Evolutionary conservation across 2,113 vertebrate genomes (phyloP).

Genomic region (Amia ocellicauda): DNA sequence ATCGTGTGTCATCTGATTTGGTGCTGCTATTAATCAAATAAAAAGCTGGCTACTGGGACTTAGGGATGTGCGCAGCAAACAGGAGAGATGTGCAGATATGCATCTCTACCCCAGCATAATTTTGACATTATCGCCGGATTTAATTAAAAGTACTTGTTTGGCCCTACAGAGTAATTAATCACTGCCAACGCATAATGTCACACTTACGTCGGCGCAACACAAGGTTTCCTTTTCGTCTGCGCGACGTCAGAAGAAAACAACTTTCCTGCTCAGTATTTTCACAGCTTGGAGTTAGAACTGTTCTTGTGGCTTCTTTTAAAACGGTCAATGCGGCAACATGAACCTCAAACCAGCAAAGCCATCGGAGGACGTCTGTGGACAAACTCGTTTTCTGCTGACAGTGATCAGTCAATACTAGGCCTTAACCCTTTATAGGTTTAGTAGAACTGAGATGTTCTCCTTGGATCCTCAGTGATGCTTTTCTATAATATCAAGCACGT

Average conservation of each 20-base stretch:
- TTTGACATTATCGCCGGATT: constrained; percentile 26
- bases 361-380: too few species aligned
- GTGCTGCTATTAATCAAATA: constrained; percentile 37
- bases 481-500: too few species aligned
- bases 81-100: constrained; percentile 19
- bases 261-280: too few species aligned
- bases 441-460: too few species aligned
- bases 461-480: too few species aligned
- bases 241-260: neutral
- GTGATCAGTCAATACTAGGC: too few species aligned
- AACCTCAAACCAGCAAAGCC: too few species aligned
- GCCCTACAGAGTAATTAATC: constrained; percentile 40
- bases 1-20: constrained; percentile 13
- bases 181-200: constrained; percentile 39
- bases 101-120: constrained; percentile 26
- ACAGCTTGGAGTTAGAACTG: too few species aligned
- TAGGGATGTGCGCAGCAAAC: neutral
- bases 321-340: too few species aligned
- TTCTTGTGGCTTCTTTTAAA: too few species aligned
- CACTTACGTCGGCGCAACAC: neutral
- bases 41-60: constrained; percentile 28
- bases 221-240: neutral
- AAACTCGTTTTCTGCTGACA: too few species aligned
- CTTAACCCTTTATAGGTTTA: too few species aligned
- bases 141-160: constrained; percentile 38